These are phyloP conservation scores for Cataglyphis altisquamis DNA, from an alignment of 2,888 invertebrate species.

Conservation along the genomic window DNA sequence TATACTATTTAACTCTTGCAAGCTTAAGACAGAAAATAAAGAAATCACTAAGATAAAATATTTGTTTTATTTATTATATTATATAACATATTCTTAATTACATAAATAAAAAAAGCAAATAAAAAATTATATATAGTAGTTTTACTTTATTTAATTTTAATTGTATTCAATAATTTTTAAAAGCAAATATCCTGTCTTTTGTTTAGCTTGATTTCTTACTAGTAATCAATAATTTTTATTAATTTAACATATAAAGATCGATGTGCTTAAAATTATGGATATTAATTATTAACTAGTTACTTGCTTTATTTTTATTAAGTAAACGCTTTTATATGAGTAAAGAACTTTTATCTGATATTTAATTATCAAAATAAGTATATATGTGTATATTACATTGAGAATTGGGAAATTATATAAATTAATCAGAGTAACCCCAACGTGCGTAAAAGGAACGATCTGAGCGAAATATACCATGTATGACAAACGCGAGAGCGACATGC, in stretches of 20 bases:
- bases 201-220: too few relatives aligned
- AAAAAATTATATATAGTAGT: neutral
- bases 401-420: neutral
- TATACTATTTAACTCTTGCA: neutral
- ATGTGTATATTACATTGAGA: neutral
- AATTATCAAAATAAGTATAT: neutral
- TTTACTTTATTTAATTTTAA: neutral
- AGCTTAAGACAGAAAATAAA: neutral
- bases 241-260: neutral
- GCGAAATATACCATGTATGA: neutral
- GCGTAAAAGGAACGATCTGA: neutral
- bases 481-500: slow-evolving; percentile 42
- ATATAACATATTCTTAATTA: neutral
- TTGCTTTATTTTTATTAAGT: neutral
- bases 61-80: neutral
- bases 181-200: too few relatives aligned
- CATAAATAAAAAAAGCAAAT: neutral
- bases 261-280: neutral
- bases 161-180: neutral
- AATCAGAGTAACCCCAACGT: neutral
- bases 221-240: neutral
- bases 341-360: neutral
- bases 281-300: neutral
- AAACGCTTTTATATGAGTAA: neutral
- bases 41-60: neutral